Evolutionary conservation across 2,113 vertebrate genomes (phyloP), one percentile per base, ranked within the genome.

Genomic region (Lampris megalopsis): DNA sequence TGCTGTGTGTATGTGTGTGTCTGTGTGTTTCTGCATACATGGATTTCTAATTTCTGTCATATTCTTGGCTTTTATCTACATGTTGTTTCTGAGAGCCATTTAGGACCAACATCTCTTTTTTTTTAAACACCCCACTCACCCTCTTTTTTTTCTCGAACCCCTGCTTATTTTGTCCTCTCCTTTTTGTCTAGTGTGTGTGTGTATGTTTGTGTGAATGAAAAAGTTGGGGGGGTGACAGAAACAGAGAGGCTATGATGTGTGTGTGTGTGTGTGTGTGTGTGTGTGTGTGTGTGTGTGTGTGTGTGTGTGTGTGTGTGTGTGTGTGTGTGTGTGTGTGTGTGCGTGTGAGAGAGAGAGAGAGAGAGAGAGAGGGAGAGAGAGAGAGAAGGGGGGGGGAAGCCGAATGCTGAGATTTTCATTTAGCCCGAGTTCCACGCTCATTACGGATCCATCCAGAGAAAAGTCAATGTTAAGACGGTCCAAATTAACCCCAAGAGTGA

Each of bases 391-490:
- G 37, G 6, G 13, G 36, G 40, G 61, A 65, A 63, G 74, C 45
- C 77, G 77, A 70, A 89, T 69, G 81, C 82, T 92, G 86, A 86
- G 87, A 91, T 82, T 87, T 83, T 70, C 60, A 79, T 76, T 70
- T 45, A 65, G 38, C 66, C 63, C 49, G 56, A 87, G 76, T 86
- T 91, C 82, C 90, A 89, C 81, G 80, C 87, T 90, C 84, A 90
- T 91, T 90, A 90, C 79, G 79, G 81, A 82, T 74, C 70, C 13
- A 8, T 79, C 63, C 58, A 4, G 79, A 88, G 89, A 68, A 79
- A 88, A 90, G 83, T 88, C 84, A 90, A 92, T 84, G 90, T 87
- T 90, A 88, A 92, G 87, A 92, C 64, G 38, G 76, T 91, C 88
- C 89, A 87, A 88, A 92, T 92, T 87, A 92, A 91, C 90, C 85